These are phyloP conservation scores for Drosophila bocqueti DNA, from an alignment of 1,140 invertebrate species.

Conservation along the genomic window DNA sequence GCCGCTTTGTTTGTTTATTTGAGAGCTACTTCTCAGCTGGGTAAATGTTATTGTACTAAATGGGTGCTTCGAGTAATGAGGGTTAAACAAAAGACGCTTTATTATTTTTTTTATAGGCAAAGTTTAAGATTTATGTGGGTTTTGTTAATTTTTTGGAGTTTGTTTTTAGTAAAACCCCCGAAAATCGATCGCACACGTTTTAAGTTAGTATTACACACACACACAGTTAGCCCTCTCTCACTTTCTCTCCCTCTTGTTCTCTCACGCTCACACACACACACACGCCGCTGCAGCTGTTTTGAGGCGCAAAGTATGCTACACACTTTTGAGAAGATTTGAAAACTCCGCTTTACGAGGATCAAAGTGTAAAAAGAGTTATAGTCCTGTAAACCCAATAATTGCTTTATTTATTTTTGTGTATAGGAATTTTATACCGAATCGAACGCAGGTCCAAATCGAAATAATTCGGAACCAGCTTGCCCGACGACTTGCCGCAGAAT, in stretches of 20 bases:
- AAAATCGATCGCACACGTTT: conserved; percentile 76
- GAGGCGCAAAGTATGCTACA: conserved; percentile 48
- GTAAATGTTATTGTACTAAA: conserved; percentile 16
- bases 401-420: conserved; percentile 10
- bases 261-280: conserved; percentile 10
- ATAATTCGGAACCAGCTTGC: conserved; percentile 41
- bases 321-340: conserved; percentile 10
- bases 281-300: conserved; percentile 60
- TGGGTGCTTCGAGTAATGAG: conserved; percentile 12
- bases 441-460: conserved; percentile 54
- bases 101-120: background rate
- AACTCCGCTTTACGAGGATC: background rate
- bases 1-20: conserved; percentile 77
- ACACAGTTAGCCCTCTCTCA: conserved; percentile 2
- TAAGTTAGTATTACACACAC: conserved; percentile 46
- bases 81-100: background rate
- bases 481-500: conserved; percentile 74
- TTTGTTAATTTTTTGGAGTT: conserved; percentile 2
- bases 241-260: background rate
- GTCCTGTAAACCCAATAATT: background rate
- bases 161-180: conserved; percentile 34
- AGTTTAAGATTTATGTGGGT: background rate
- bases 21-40: conserved; percentile 40
- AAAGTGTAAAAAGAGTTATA: background rate
- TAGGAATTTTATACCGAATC: conserved; percentile 6